These are phyloP conservation scores for Gouania willdenowi DNA, from an alignment of 2,797 vertebrate genomes.

Conservation along the genomic window DNA sequence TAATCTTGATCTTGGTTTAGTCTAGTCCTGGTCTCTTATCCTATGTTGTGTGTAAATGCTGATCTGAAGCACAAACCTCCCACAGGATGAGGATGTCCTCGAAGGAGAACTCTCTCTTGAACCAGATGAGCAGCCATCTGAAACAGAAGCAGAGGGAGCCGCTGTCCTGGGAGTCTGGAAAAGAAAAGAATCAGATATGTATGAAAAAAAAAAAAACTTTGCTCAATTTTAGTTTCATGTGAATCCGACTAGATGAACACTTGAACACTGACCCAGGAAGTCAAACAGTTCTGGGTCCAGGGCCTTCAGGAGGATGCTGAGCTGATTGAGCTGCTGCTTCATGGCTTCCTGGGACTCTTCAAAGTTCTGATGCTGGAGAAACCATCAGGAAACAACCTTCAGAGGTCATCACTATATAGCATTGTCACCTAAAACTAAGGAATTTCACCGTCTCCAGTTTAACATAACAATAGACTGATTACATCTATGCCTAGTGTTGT, in stretches of 20 bases:
- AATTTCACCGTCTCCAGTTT: too few relatives aligned
- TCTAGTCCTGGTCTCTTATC: too few relatives aligned
- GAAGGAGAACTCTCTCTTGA: conserved; percentile 90
- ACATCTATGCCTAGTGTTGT: too few relatives aligned
- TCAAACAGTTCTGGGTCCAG: conserved; percentile 87
- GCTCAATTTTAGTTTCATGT: background rate
- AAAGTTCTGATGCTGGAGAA: conserved; percentile 86
- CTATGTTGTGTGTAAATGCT: too few relatives aligned
- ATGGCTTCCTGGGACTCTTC: conserved; percentile 93
- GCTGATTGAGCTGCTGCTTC: conserved; percentile 88
- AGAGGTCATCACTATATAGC: too few relatives aligned
- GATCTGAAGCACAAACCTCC: too few relatives aligned
- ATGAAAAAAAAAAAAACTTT: background rate
- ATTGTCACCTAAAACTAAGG: too few relatives aligned
- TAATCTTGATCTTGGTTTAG: too few relatives aligned
- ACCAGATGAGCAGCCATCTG: conserved; percentile 93
- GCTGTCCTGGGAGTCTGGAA: conserved; percentile 87
- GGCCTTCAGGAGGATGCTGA: conserved; percentile 81
- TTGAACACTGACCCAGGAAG: conserved; percentile 79
- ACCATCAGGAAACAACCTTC: too few relatives aligned
- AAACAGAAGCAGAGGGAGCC: conserved; percentile 91
- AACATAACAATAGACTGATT: too few relatives aligned
- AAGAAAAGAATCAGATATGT: too few relatives aligned
- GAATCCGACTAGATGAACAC: background rate
- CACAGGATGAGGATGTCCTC: conserved; percentile 85